Conservation (phyloP, 2,888 invertebrate species). For the Clostera curtula region DNA sequence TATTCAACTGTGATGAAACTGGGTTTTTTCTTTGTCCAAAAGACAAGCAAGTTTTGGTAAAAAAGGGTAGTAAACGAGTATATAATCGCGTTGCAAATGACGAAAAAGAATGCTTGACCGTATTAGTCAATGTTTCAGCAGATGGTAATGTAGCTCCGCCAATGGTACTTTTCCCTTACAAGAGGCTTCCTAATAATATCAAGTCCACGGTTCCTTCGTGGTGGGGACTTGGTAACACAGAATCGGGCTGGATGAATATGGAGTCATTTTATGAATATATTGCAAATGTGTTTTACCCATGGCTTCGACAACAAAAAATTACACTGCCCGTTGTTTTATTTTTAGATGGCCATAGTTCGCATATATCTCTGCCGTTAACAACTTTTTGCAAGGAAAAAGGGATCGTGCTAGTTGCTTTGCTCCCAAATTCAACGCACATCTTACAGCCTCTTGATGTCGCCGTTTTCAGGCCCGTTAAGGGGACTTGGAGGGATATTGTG, state of each 20-base stretch:
- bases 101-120: too few species aligned
- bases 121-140: constrained; percentile 15
- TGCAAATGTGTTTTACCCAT: constrained; percentile 1
- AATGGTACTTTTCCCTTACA: too few species aligned
- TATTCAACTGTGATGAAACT: constrained; percentile 13
- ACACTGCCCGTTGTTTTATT: constrained; percentile 1
- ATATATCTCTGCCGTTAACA: constrained; percentile 1
- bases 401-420: constrained; percentile 4
- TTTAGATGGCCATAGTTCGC: constrained; percentile 2
- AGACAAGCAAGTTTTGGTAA: constrained; percentile 12
- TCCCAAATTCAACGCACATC: constrained; percentile 5
- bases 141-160: too few species aligned
- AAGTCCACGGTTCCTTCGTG: too few species aligned
- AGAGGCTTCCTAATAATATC: too few species aligned
- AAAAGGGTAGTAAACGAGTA: constrained; percentile 14
- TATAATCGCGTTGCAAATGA: constrained; percentile 13
- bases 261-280: constrained; percentile 2
- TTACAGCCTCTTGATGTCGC: constrained; percentile 5
- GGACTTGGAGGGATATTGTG: background rate
- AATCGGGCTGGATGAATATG: constrained; percentile 1
- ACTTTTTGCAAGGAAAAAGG: constrained; percentile 3
- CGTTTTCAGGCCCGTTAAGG: constrained; percentile 4
- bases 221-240: constrained; percentile 1
- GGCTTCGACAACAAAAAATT: background rate
- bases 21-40: constrained; percentile 12